Conservation (phyloP, 2,797 vertebrate species). For the Pangasius mekongensis region DNA sequence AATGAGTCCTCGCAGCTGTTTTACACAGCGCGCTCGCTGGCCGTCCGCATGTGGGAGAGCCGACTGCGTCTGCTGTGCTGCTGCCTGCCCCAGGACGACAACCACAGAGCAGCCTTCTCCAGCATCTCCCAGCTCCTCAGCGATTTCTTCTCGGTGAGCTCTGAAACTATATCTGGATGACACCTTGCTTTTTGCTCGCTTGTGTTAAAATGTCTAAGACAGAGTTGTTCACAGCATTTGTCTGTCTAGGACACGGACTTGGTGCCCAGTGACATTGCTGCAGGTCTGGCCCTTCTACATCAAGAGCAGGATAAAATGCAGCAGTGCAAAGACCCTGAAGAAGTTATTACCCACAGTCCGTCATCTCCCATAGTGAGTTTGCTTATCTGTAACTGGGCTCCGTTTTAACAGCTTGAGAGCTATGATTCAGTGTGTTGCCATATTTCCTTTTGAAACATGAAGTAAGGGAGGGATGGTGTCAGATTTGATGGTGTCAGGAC, state of each 20-base stretch:
- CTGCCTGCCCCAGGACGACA: constrained; percentile 88
- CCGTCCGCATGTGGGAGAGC: constrained; percentile 90
- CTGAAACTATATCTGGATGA: no score
- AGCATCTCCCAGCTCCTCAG: constrained; percentile 89
- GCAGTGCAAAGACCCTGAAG: constrained; percentile 79
- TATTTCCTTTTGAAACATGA: not conserved
- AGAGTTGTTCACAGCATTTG: constrained; percentile 13
- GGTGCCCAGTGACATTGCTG: constrained; percentile 94
- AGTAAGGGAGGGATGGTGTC: not conserved
- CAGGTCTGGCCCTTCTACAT: constrained; percentile 90
- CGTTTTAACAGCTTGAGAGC: not conserved
- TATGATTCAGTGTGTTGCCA: not conserved
- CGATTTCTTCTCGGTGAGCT: constrained; percentile 86
- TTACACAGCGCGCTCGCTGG: constrained; percentile 83
- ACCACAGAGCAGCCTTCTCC: constrained; percentile 87
- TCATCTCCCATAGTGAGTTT: constrained; percentile 78
- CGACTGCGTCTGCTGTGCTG: constrained; percentile 90
- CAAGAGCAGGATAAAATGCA: constrained; percentile 92
- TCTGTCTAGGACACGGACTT: constrained; percentile 90
- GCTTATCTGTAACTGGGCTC: not conserved
- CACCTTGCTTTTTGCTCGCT: not conserved
- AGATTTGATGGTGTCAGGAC: no score
- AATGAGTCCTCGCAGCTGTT: constrained; percentile 84
- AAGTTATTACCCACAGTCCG: constrained; percentile 76
- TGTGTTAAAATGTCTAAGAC: not conserved